A percentile compares a stretch with the other conserved stretches of the same genome.
Evolutionary conservation across 2,888 invertebrate genomes (phyloP).

Genomic region (Ceramica pisi): DNA sequence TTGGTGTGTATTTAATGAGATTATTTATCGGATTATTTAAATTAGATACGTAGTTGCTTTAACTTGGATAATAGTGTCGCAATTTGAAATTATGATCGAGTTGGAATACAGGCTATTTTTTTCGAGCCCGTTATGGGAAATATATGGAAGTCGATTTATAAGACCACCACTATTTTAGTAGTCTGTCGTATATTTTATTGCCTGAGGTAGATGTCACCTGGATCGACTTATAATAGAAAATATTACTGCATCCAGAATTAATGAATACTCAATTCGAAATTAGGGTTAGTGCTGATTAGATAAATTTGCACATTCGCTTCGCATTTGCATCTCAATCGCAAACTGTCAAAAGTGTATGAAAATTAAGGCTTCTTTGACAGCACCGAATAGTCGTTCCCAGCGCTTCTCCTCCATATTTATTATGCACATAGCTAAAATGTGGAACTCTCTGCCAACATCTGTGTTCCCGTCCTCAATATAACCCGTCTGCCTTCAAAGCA

Average conservation of each 20-base stretch:
- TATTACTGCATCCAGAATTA: not conserved
- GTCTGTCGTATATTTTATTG: not conserved
- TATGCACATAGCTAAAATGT: too few relatives aligned
- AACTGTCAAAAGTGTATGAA: too few relatives aligned
- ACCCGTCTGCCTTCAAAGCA: too few relatives aligned
- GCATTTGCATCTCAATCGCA: too few relatives aligned
- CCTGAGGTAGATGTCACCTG: conserved; percentile 12
- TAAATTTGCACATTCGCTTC: too few relatives aligned
- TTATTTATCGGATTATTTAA: conserved; percentile 68
- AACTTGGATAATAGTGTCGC: conserved; percentile 55
- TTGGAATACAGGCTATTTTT: conserved; percentile 41
- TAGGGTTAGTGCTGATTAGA: too few relatives aligned
- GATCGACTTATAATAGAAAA: not conserved
- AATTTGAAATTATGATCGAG: conserved; percentile 62
- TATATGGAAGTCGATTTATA: conserved; percentile 30
- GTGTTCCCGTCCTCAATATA: too few relatives aligned
- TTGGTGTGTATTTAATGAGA: conserved; percentile 67
- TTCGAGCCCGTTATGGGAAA: conserved; percentile 20
- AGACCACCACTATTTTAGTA: conserved; percentile 32
- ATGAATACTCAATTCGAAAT: not conserved
- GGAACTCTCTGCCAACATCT: too few relatives aligned
- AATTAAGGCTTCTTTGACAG: too few relatives aligned
- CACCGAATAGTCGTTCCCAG: too few relatives aligned
- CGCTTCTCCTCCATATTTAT: too few relatives aligned
- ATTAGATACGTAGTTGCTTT: conserved; percentile 50